phyloP scores from a whole-genome alignment of 1,140 invertebrate genomes.

The Hycleus cichorii region DNA sequence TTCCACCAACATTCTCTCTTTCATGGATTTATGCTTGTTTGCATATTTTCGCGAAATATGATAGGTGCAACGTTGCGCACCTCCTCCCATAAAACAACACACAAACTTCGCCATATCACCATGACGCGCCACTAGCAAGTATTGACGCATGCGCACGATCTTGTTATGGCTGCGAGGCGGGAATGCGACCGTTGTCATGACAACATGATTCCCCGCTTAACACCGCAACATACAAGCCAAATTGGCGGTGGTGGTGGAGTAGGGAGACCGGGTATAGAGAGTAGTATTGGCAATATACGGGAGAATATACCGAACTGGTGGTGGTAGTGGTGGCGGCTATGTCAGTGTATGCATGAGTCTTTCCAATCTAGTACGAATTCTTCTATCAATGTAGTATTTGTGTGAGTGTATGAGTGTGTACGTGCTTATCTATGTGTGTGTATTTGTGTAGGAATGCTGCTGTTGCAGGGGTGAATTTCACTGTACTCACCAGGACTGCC shows the following conservation, averaged over 20 bases:
- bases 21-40: background rate
- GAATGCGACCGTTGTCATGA: conserved; percentile 44
- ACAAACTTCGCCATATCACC: conserved; percentile 33
- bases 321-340: background rate
- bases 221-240: conserved; percentile 25
- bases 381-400: background rate
- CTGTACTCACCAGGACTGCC: conserved; percentile 73
- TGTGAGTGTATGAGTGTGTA: background rate
- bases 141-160: conserved; percentile 36
- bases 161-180: conserved; percentile 45
- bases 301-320: too few species aligned
- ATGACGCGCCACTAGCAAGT: conserved; percentile 28
- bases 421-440: background rate
- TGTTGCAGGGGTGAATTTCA: conserved; percentile 16
- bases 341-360: too few species aligned
- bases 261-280: background rate
- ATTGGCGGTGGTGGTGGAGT: conserved; percentile 3
- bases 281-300: too few species aligned
- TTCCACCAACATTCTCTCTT: background rate
- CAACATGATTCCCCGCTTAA: conserved; percentile 36
- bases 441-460: conserved; percentile 2
- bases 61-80: conserved; percentile 14
- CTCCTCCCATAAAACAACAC: conserved; percentile 10
- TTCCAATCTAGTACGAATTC: too few species aligned
- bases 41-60: background rate